Conservation (phyloP, 2,113 vertebrate genomes). For the Chaetorhynchus papuensis region DNA sequence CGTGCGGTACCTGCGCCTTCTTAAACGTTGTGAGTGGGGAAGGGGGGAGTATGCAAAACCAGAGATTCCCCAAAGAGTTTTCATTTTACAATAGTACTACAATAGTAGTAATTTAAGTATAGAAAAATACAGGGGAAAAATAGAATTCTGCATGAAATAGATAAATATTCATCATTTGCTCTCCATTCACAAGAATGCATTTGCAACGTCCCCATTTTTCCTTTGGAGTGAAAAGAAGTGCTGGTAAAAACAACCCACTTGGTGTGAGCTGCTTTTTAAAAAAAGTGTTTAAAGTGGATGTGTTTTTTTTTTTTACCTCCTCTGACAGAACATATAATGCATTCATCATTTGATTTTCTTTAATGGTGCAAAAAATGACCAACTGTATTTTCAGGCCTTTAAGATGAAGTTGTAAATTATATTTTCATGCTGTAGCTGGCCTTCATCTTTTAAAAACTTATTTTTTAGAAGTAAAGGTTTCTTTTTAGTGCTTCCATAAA, state of each 20-base stretch:
- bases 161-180: constrained; percentile 41
- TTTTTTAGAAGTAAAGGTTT: constrained; percentile 51
- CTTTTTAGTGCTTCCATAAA: constrained; percentile 59
- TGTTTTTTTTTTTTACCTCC: not conserved
- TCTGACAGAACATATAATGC: constrained; percentile 40
- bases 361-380: constrained; percentile 51
- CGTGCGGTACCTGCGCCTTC: not conserved
- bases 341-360: constrained; percentile 56
- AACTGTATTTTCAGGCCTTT: constrained; percentile 49
- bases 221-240: constrained; percentile 34
- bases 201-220: constrained; percentile 6
- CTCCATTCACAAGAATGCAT: constrained; percentile 53
- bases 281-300: constrained; percentile 34
- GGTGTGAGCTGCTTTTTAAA: not conserved
- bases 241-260: constrained; percentile 20
- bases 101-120: constrained; percentile 24
- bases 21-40: not conserved
- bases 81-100: not conserved
- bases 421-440: constrained; percentile 47
- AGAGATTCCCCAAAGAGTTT: not conserved
- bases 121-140: constrained; percentile 39
- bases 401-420: constrained; percentile 64
- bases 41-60: not conserved
- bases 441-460: constrained; percentile 61
- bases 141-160: constrained; percentile 42